Percentiles rank a stretch among this genome's conserved stretches.
These are phyloP conservation scores for Zelleria hepariella DNA, from an alignment of 2,888 invertebrate genomes.

Conservation along the genomic window DNA sequence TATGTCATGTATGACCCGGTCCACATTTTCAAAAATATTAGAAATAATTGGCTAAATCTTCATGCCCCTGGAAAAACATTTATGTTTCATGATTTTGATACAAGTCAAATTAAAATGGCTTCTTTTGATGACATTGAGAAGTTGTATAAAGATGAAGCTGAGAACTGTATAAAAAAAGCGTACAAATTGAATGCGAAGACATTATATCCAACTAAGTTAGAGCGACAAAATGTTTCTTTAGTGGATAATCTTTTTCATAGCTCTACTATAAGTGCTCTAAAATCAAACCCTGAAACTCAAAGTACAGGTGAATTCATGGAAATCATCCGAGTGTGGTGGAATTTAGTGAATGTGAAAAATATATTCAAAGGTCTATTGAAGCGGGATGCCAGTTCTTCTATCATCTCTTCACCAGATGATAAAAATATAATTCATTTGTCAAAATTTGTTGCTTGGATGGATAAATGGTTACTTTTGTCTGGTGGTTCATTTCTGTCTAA, in stretches of 20 bases:
- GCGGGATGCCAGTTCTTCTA: neutral
- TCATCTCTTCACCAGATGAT: neutral
- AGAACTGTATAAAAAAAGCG: neutral
- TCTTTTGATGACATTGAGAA: neutral
- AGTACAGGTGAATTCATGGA: neutral
- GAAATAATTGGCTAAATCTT: neutral
- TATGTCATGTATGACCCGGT: neutral
- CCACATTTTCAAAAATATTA: neutral
- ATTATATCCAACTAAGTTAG: neutral
- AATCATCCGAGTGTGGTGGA: neutral
- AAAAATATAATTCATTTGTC: neutral
- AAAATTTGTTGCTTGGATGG: neutral
- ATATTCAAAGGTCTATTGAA: neutral
- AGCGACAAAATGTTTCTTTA: neutral
- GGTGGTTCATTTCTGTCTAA: neutral
- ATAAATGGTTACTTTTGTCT: neutral
- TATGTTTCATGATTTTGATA: neutral
- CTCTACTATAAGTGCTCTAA: neutral
- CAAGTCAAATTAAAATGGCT: neutral
- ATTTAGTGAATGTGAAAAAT: neutral
- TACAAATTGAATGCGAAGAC: neutral
- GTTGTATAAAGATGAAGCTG: neutral
- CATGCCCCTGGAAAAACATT: neutral
- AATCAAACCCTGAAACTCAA: neutral
- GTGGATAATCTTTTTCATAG: neutral